Evolutionary conservation across 2,888 invertebrate genomes (phyloP).

Genomic region (Hyposoter dolosus): DNA sequence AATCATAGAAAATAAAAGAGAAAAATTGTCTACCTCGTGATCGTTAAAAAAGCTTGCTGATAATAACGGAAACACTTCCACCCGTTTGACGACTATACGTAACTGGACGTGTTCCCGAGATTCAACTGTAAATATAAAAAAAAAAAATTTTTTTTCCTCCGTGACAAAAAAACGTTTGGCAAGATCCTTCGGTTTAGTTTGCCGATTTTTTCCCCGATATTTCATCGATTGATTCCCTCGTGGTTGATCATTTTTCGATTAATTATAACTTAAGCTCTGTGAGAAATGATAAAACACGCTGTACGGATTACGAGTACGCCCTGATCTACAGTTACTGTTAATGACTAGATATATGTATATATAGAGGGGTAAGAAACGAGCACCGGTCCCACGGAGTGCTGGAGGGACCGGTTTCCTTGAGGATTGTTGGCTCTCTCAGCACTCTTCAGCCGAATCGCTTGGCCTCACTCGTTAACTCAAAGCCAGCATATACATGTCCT

Average conservation of each 20-base stretch:
- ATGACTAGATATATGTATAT: neutral
- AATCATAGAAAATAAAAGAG: neutral
- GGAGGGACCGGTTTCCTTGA: constrained; percentile 62
- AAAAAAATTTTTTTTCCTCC: constrained; percentile 22
- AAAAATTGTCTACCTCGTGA: neutral
- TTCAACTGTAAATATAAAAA: constrained; percentile 45
- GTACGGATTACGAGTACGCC: constrained; percentile 33
- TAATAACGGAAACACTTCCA: constrained; percentile 42
- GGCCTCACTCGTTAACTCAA: constrained; percentile 42
- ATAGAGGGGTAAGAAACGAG: constrained; percentile 18
- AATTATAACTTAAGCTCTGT: constrained; percentile 54
- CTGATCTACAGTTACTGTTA: neutral
- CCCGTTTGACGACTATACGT: constrained; percentile 36
- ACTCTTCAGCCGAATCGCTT: constrained; percentile 55
- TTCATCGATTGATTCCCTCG: constrained; percentile 25
- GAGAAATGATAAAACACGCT: constrained; percentile 52
- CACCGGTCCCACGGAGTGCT: constrained; percentile 66
- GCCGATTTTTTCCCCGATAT: constrained; percentile 8
- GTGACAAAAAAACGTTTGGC: neutral
- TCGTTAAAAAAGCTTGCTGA: constrained; percentile 24
- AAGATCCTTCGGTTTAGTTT: neutral
- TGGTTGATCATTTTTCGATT: constrained; percentile 60
- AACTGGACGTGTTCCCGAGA: constrained; percentile 14
- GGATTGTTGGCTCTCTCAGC: constrained; percentile 44
- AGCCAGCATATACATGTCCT: constrained; percentile 49